phyloP scores from a whole-genome alignment of 2,888 invertebrate species.

The Spisula solida region DNA sequence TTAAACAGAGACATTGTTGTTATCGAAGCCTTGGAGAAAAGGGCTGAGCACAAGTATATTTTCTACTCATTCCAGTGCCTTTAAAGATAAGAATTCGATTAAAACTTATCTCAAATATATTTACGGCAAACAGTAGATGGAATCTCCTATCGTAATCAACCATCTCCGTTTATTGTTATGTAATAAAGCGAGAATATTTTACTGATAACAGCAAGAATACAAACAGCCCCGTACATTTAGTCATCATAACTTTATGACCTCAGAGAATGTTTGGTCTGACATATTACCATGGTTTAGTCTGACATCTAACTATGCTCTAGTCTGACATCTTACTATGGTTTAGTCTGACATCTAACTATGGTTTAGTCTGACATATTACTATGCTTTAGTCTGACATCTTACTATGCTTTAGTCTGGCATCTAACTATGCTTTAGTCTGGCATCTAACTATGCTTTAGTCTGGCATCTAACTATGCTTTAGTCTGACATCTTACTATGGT shows the following conservation, averaged over 20 bases:
- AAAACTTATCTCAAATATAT: neutral
- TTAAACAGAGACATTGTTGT: neutral
- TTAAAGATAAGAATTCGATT: constrained; percentile 1
- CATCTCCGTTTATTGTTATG: neutral
- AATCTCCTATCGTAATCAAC: neutral
- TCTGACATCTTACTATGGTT: no score
- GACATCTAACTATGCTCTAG: no score
- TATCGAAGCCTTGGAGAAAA: neutral
- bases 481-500: no score
- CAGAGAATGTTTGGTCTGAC: no score
- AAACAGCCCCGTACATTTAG: neutral
- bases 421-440: no score
- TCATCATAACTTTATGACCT: neutral
- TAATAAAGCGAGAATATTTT: neutral
- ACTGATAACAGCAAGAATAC: neutral
- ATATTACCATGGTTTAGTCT: no score
- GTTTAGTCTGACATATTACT: no score
- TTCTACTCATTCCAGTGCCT: neutral
- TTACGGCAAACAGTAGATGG: neutral
- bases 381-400: no score
- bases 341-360: no score
- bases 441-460: no score
- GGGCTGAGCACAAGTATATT: neutral
- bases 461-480: no score
- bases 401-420: no score